phyloP scores from a whole-genome alignment of 1,140 invertebrate genomes.

The Campoletis sonorensis region DNA sequence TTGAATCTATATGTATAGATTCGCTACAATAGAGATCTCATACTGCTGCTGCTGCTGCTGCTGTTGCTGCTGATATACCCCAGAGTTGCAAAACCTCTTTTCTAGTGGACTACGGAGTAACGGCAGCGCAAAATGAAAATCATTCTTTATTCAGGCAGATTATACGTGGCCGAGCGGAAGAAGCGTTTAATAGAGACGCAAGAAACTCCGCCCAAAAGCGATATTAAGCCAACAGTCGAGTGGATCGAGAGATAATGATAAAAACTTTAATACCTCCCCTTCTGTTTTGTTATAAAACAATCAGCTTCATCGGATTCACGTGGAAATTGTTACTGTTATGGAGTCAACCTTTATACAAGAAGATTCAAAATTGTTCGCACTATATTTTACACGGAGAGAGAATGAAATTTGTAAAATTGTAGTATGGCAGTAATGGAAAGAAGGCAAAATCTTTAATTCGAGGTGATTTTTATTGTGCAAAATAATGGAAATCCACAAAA shows the following conservation, averaged over 20 bases:
- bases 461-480: too few relatives aligned
- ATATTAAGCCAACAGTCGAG: conserved; percentile 15
- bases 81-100: conserved; percentile 2
- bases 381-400: too few relatives aligned
- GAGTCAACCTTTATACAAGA: conserved; percentile 17
- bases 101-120: background rate
- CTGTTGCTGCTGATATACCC: conserved; percentile 4
- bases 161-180: background rate
- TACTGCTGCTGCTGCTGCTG: background rate
- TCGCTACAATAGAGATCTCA: background rate
- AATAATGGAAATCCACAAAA: too few relatives aligned
- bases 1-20: background rate
- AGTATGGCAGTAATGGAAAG: too few relatives aligned
- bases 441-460: too few relatives aligned
- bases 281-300: conserved; percentile 59
- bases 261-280: conserved; percentile 50
- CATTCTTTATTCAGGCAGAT: conserved; percentile 42
- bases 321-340: conserved; percentile 47
- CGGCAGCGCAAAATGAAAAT: conserved; percentile 36
- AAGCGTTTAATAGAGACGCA: background rate
- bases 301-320: conserved; percentile 42
- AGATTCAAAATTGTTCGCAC: background rate
- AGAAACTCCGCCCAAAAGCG: background rate
- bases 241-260: conserved; percentile 34
- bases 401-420: too few relatives aligned